These are phyloP conservation scores for Hemistola chrysoprasaria DNA, from an alignment of 2,888 invertebrate species.

Conservation along the genomic window DNA sequence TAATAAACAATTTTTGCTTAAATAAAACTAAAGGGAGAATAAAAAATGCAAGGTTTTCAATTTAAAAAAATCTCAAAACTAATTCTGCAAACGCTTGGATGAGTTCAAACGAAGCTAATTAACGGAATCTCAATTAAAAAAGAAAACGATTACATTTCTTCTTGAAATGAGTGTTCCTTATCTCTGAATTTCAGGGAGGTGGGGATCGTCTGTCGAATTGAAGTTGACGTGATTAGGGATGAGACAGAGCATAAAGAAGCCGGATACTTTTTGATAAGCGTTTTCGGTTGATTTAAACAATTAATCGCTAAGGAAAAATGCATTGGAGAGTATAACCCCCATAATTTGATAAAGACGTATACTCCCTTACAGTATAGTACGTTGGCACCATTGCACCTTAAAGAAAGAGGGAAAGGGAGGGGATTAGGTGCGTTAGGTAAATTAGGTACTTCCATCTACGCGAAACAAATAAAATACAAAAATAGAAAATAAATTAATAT, in stretches of 20 bases:
- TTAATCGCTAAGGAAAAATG: too few relatives aligned
- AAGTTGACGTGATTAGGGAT: constrained; percentile 13
- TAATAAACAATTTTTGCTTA: too few relatives aligned
- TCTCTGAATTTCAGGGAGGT: constrained; percentile 46
- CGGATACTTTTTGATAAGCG: neutral
- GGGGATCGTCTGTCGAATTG: constrained; percentile 64
- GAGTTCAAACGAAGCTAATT: constrained; percentile 28
- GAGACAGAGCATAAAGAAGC: neutral
- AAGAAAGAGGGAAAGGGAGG: too few relatives aligned
- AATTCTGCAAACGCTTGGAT: constrained; percentile 13
- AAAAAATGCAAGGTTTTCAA: neutral
- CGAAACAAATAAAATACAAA: too few relatives aligned
- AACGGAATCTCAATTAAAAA: constrained; percentile 57
- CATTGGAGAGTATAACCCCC: too few relatives aligned
- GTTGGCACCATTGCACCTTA: too few relatives aligned
- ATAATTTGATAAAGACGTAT: too few relatives aligned
- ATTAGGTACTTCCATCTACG: too few relatives aligned
- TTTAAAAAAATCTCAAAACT: constrained; percentile 12
- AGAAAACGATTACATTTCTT: constrained; percentile 50
- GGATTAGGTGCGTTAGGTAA: too few relatives aligned
- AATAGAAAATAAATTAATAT: too few relatives aligned
- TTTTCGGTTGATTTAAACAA: too few relatives aligned
- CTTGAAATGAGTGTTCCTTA: constrained; percentile 44
- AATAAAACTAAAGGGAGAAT: neutral
- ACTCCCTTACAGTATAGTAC: too few relatives aligned